Conservation (phyloP, 2,797 vertebrate genomes). For the Urophycis tenuis region DNA sequence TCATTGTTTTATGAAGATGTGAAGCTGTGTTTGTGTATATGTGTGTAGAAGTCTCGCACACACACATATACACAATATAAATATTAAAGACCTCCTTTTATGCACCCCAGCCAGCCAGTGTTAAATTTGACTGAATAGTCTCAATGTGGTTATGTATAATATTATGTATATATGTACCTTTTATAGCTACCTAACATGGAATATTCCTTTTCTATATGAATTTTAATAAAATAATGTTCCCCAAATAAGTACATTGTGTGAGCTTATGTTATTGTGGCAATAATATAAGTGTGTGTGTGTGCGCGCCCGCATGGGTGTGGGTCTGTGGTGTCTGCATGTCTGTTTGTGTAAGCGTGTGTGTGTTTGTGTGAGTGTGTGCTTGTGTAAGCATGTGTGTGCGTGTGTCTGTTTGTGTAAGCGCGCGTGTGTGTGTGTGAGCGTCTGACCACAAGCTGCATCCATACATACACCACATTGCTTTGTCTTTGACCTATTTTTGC, state of each 20-base stretch:
- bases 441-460: not conserved
- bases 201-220: constrained; percentile 71
- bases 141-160: constrained; percentile 40
- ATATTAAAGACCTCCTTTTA: not conserved
- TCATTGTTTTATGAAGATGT: constrained; percentile 3
- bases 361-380: constrained; percentile 1
- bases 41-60: constrained; percentile 10
- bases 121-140: constrained; percentile 15
- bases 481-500: constrained; percentile 16
- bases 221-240: constrained; percentile 70
- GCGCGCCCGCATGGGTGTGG: not conserved
- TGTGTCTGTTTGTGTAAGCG: not conserved
- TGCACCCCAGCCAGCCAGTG: constrained; percentile 11
- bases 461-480: constrained; percentile 8
- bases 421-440: constrained; percentile 7
- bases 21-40: constrained; percentile 3
- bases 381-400: not conserved
- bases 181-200: constrained; percentile 59
- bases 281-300: not conserved
- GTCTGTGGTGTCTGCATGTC: not conserved
- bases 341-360: not conserved
- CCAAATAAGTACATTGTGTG: constrained; percentile 20
- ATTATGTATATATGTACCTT: constrained; percentile 66
- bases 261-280: not conserved
- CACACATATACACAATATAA: constrained; percentile 1